These are phyloP conservation scores for Phallusia fumigata DNA, from an alignment of 23 tunicate genomes.

Conservation along the genomic window DNA sequence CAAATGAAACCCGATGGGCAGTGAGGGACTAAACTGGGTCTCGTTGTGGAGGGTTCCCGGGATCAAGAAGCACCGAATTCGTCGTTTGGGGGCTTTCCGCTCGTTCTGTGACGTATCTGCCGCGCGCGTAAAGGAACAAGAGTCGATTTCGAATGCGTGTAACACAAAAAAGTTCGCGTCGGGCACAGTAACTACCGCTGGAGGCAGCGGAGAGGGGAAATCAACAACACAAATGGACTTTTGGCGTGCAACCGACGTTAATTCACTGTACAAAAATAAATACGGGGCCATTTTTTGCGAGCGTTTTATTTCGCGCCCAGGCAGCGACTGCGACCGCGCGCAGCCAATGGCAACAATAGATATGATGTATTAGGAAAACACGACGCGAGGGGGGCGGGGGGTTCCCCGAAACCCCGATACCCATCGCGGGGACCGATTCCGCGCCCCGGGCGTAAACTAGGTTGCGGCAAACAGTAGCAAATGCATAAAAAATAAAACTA, in stretches of 20 bases:
- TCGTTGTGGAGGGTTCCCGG: neutral
- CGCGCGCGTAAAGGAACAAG: too few species aligned
- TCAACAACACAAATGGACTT: neutral
- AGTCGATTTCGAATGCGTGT: too few species aligned
- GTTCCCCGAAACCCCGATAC: neutral
- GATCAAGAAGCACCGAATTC: neutral
- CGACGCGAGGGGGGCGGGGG: neutral
- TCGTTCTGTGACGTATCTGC: too few species aligned
- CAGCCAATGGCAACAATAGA: too few species aligned
- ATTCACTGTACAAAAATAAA: constrained; percentile 8
- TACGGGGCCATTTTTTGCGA: neutral
- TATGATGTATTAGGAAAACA: too few species aligned
- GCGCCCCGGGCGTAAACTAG: neutral
- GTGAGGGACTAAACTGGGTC: neutral
- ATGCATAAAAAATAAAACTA: constrained; percentile 10
- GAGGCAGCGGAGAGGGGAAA: too few species aligned
- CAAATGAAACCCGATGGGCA: neutral
- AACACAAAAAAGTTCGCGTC: neutral
- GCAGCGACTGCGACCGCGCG: too few species aligned
- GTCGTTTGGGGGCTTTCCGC: too few species aligned
- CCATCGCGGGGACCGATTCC: neutral
- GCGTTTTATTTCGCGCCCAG: too few species aligned
- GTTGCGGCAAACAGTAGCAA: constrained; percentile 7
- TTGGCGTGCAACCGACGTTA: constrained; percentile 5
- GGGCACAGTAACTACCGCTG: neutral